These are phyloP conservation scores for Cygnus olor DNA, from an alignment of 2,797 vertebrate genomes.

Conservation along the genomic window DNA sequence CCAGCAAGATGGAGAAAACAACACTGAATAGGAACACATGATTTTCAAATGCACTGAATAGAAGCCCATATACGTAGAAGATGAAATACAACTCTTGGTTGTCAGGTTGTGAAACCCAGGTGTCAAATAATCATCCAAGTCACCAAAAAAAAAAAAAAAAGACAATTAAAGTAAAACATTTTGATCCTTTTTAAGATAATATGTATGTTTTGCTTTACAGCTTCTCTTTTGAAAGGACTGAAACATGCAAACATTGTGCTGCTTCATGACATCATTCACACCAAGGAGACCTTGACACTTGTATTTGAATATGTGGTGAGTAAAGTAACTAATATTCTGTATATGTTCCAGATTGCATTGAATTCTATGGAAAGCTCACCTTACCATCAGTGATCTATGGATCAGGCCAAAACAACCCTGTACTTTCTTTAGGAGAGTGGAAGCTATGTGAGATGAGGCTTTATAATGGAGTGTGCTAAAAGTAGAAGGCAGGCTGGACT, in stretches of 20 bases:
- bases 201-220: conserved; percentile 77
- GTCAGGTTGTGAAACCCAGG: not conserved
- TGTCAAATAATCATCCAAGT: not conserved
- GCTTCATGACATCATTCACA: conserved; percentile 90
- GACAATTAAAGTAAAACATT: not conserved
- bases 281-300: conserved; percentile 88
- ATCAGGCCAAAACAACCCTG: not conserved
- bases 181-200: not conserved
- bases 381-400: not conserved
- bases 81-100: not conserved
- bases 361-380: not conserved
- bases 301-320: conserved; percentile 91
- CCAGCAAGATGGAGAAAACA: not conserved
- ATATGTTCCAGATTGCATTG: not conserved
- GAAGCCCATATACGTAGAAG: not conserved
- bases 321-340: conserved; percentile 26
- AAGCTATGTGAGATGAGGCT: not conserved
- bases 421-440: not conserved
- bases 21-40: not conserved
- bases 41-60: not conserved
- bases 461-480: not conserved
- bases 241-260: conserved; percentile 90
- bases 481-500: not conserved
- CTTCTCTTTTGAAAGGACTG: conserved; percentile 94
- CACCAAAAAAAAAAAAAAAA: not conserved